phyloP scores from a whole-genome alignment of 2,888 invertebrate species.

The Synergus itoensis region DNA sequence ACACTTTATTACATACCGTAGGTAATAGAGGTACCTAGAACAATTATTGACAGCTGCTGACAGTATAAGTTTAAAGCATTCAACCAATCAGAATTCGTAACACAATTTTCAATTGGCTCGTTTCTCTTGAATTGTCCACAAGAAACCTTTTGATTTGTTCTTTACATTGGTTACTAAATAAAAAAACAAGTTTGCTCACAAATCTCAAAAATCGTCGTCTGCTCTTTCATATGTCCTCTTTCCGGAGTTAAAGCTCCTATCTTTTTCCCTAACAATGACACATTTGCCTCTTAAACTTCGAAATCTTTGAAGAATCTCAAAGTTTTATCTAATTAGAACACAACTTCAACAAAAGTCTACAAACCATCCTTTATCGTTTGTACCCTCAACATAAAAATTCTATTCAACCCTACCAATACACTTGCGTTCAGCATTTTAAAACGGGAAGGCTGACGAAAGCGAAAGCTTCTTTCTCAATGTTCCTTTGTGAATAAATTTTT shows the following conservation, averaged over 20 bases:
- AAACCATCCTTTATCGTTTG: not conserved
- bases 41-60: not conserved
- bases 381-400: conserved; percentile 19
- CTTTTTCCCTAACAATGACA: conserved; percentile 15
- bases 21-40: not conserved
- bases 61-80: not conserved
- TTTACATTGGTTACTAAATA: not conserved
- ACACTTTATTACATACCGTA: not conserved
- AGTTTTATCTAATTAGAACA: not conserved
- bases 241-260: not conserved
- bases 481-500: conserved; percentile 11
- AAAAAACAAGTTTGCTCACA: not conserved
- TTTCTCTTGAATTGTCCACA: not conserved
- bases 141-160: not conserved
- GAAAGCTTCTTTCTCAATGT: conserved; percentile 20
- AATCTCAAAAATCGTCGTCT: conserved; percentile 19
- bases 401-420: conserved; percentile 22
- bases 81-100: not conserved
- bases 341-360: not conserved
- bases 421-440: conserved; percentile 38
- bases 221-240: not conserved
- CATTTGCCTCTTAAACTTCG: not conserved
- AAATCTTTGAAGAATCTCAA: not conserved
- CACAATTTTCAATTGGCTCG: not conserved
- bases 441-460: conserved; percentile 37